These are phyloP conservation scores for Tringa solitaria DNA, from an alignment of 2,113 vertebrate genomes.

Conservation along the genomic window DNA sequence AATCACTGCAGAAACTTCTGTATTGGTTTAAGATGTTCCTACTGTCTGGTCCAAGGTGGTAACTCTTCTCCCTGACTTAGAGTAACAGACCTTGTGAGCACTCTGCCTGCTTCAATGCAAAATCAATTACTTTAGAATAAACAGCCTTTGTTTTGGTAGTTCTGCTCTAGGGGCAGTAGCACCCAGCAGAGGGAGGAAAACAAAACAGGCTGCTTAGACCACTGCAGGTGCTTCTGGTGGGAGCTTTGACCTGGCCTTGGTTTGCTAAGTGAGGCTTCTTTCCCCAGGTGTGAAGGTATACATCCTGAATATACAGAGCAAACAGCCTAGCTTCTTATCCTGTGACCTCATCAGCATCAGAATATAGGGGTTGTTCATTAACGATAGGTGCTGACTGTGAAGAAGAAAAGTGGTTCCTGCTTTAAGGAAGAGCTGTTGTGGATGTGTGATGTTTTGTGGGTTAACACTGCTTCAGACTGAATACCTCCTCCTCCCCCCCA, in stretches of 20 bases:
- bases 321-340: rapidly evolving
- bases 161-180: neutral
- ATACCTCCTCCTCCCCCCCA: neutral
- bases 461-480: neutral
- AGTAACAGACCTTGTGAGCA: neutral
- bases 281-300: neutral
- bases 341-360: neutral
- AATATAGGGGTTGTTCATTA: neutral
- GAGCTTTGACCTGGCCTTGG: neutral
- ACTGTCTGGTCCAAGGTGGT: neutral
- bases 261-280: neutral
- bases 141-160: neutral
- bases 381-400: neutral
- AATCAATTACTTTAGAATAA: neutral
- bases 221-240: neutral
- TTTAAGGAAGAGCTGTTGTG: neutral
- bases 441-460: neutral
- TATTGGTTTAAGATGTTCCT: neutral
- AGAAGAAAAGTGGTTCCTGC: neutral
- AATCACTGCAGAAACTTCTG: neutral
- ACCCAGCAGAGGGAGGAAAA: neutral
- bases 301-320: neutral
- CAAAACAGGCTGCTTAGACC: neutral
- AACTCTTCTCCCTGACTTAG: neutral
- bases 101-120: neutral